These are phyloP conservation scores for Brachionus rubens DNA, from an alignment of 1,140 invertebrate genomes.

Conservation along the genomic window DNA sequence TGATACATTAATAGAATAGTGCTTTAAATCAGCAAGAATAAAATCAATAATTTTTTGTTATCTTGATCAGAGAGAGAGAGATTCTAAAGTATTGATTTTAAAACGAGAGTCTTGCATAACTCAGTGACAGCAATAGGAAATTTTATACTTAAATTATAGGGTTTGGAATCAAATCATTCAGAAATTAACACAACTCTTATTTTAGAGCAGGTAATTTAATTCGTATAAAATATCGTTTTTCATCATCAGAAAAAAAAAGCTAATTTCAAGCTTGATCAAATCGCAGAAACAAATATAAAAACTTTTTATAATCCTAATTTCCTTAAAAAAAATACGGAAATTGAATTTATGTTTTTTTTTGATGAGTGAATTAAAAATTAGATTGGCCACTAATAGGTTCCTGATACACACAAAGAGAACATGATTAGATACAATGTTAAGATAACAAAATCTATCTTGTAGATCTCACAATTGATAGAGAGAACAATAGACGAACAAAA, in stretches of 20 bases:
- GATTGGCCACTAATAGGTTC: too few relatives aligned
- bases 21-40: too few relatives aligned
- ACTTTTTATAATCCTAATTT: too few relatives aligned
- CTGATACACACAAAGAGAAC: too few relatives aligned
- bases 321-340: too few relatives aligned
- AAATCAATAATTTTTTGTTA: slow-evolving; percentile 5
- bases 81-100: slow-evolving; percentile 8
- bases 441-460: slow-evolving; percentile 38
- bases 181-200: background rate
- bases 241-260: slow-evolving; percentile 36
- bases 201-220: slow-evolving; percentile 41
- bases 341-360: slow-evolving; percentile 5
- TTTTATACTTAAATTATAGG: slow-evolving; percentile 30
- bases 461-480: background rate
- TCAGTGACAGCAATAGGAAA: background rate
- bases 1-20: slow-evolving; percentile 3
- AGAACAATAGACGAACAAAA: slow-evolving; percentile 1
- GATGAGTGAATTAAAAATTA: too few relatives aligned
- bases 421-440: slow-evolving; percentile 24
- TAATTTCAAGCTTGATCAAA: slow-evolving; percentile 41
- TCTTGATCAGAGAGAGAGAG: slow-evolving; percentile 16
- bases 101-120: too few relatives aligned
- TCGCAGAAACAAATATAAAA: slow-evolving; percentile 15
- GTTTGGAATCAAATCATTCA: background rate
- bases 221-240: slow-evolving; percentile 28